phyloP scores from a whole-genome alignment of 2,113 vertebrate species.

The Mirounga angustirostris region DNA sequence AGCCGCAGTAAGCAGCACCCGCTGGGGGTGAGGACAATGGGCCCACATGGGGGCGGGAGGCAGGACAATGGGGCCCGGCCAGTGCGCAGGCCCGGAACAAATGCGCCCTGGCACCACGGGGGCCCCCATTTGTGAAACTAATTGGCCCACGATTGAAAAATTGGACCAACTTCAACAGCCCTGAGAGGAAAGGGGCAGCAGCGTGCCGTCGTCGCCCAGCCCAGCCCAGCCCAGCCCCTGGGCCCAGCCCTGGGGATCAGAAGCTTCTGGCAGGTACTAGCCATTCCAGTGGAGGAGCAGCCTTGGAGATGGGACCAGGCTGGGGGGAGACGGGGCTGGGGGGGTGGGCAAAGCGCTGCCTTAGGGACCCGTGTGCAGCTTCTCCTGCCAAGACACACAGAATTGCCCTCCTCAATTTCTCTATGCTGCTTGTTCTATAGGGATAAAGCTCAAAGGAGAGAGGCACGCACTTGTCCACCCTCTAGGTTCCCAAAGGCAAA shows the following conservation, averaged over 20 bases:
- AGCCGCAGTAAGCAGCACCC: constrained; percentile 87
- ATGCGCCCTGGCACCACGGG: constrained; percentile 88
- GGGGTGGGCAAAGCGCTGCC: not conserved
- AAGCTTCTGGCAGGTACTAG: not conserved
- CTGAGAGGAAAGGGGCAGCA: not conserved
- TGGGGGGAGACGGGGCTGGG: not conserved
- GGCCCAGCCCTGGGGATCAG: not conserved
- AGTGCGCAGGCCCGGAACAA: constrained; percentile 89
- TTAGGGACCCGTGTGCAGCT: too few species aligned
- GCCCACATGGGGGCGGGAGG: constrained; percentile 83
- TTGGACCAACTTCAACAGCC: constrained; percentile 73
- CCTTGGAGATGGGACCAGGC: not conserved
- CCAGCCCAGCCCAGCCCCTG: not conserved
- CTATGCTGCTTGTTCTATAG: not conserved
- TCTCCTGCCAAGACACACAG: not conserved
- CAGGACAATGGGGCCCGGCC: constrained; percentile 88
- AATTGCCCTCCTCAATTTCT: not conserved
- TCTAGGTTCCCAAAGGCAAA: not conserved
- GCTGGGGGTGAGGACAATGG: constrained; percentile 89
- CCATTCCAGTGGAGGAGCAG: not conserved
- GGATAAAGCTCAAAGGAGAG: not conserved
- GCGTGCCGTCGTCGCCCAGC: not conserved
- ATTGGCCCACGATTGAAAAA: constrained; percentile 88
- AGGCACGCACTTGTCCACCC: not conserved
- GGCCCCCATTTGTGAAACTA: constrained; percentile 92